A percentile compares a stretch with the other conserved stretches of the same genome.
These are phyloP conservation scores for Poecile atricapillus DNA, from an alignment of 2,113 vertebrate genomes.

Conservation along the genomic window DNA sequence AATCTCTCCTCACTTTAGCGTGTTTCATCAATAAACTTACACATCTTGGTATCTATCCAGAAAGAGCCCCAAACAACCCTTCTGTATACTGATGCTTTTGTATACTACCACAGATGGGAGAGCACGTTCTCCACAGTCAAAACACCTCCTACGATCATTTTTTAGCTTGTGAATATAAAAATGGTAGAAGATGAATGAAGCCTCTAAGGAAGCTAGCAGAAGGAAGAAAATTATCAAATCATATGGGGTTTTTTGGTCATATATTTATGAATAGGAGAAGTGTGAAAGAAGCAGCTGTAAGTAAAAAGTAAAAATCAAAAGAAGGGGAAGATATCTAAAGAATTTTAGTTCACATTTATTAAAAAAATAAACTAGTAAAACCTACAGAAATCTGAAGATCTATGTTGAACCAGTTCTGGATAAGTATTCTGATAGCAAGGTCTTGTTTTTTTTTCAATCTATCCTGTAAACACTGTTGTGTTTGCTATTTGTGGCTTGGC, in stretches of 20 bases:
- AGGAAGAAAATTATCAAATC: background rate
- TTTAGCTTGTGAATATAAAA: background rate
- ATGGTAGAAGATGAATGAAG: background rate
- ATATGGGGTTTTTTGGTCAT: background rate
- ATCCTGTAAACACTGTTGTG: background rate
- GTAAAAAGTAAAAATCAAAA: background rate
- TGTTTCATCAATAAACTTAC: background rate
- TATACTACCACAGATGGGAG: background rate
- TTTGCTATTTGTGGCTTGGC: background rate
- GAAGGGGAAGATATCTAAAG: background rate
- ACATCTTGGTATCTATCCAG: background rate
- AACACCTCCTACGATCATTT: background rate
- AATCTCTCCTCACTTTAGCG: background rate
- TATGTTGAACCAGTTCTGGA: background rate
- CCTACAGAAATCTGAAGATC: background rate
- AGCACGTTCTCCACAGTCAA: background rate
- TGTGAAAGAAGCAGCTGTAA: background rate
- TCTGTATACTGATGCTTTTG: background rate
- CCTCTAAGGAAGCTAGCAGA: background rate
- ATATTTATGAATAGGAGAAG: background rate
- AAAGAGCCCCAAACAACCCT: background rate
- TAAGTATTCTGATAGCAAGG: background rate
- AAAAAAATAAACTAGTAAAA: background rate
- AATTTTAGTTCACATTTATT: background rate
- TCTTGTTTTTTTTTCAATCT: background rate